Base-by-base conservation (phyloP, 1,140 invertebrate species). In the Zaprionus africanus region DNA sequence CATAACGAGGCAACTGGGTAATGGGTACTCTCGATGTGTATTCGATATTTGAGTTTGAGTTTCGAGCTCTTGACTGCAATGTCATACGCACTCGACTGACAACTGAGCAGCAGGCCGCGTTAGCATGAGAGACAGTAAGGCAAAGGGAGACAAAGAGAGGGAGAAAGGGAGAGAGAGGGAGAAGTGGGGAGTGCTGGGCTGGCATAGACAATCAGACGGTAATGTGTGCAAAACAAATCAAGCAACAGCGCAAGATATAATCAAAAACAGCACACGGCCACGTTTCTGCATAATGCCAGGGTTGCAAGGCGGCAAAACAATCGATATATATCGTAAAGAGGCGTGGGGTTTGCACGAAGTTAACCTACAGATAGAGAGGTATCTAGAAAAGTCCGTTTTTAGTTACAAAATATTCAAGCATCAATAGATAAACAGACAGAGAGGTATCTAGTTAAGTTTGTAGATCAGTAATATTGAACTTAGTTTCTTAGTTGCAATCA, bases 181-280 rank as follows among this genome's bases (percentile, higher is more conserved):
- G 0, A 17, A 43, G n/a, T 17, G 68, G 51, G 60, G 76, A 43
- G 41, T n/a, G 0, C 38, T 15, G 38, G 38, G 13, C 38, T 41
- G 38, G n/a, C 80, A 67, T 77, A 83, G 81, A 83, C 80, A 83
- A 79, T 82, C 81, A 80, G 81, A 74, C 57, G 80, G 84, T 83
- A 86, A 83, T 86, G 83, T 88, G 83, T 86, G 83, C 83, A 88
- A 80, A 86, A 88, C 83, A 86, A 86, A 86, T 86, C 84, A 83
- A 78, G 84, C 83, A 88, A 83, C 83, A 74, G 82, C 63, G 59
- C 28, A 54, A 79, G 83, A 86, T 86, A 80, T 88, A 88, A 86
- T 86, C 80, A 88, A 76, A 79, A 46, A 57, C 61, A 58, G 57
- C 71, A 28, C 71, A 56, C 70, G 34, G 53, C 57, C 24, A 46